A percentile compares a stretch with the other conserved stretches of the same genome.
These are phyloP conservation scores for Pachycephala philippinensis DNA, from an alignment of 2,113 vertebrate genomes.

Conservation along the genomic window DNA sequence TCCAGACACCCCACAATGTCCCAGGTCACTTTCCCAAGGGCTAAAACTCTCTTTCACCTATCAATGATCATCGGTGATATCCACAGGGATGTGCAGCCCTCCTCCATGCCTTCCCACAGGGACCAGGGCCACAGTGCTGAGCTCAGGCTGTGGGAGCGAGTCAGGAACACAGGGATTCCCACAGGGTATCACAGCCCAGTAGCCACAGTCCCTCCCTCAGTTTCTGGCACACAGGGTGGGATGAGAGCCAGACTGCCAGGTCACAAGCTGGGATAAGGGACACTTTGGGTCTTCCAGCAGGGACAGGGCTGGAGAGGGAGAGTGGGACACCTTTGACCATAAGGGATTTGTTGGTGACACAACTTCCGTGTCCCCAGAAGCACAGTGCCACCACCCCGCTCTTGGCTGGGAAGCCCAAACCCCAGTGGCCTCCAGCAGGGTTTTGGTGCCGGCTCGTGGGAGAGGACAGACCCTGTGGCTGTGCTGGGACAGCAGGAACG, in stretches of 20 bases:
- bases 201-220: neutral
- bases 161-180: neutral
- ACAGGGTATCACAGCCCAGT: rapidly evolving
- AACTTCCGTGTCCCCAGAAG: neutral
- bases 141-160: neutral
- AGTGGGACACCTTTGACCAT: neutral
- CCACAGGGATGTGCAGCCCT: neutral
- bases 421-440: neutral
- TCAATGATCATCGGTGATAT: neutral
- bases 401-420: neutral
- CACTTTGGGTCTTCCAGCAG: neutral
- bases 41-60: neutral
- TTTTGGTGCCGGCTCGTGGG: neutral
- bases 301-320: neutral
- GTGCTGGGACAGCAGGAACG: neutral
- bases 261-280: neutral
- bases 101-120: neutral
- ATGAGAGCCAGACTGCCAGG: neutral
- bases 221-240: neutral
- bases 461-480: neutral
- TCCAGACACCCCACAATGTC: neutral
- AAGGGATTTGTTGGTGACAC: neutral
- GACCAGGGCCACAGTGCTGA: neutral
- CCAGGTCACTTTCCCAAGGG: neutral
- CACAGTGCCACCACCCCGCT: neutral